Evolutionary conservation across 2,888 invertebrate genomes (phyloP).

Genomic region (Sycophila texana): DNA sequence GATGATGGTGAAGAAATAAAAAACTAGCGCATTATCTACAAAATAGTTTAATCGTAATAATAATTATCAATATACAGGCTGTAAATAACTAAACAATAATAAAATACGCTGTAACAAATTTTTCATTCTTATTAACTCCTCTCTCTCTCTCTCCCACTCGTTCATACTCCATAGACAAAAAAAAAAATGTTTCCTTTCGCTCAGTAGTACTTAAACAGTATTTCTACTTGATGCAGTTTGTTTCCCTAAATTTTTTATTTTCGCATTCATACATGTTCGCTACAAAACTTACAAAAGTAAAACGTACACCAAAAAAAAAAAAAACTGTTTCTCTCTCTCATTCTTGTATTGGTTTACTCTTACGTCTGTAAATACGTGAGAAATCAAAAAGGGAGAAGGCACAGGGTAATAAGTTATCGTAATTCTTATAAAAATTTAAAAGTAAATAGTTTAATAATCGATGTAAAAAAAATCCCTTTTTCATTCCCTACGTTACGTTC

Average conservation of each 20-base stretch:
- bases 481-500: slow-evolving; percentile 40
- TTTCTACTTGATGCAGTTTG: slow-evolving; percentile 48
- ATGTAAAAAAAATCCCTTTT: slow-evolving; percentile 38
- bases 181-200: slow-evolving; percentile 37
- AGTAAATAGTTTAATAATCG: slow-evolving; percentile 14
- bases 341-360: slow-evolving; percentile 47
- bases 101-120: slow-evolving; percentile 74
- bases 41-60: slow-evolving; percentile 75
- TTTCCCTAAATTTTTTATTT: slow-evolving; percentile 19
- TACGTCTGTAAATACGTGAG: slow-evolving; percentile 47
- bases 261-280: slow-evolving; percentile 17
- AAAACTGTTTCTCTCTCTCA: slow-evolving; percentile 40
- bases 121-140: slow-evolving; percentile 60
- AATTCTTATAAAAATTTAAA: neutral
- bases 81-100: slow-evolving; percentile 76
- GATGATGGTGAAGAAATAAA: slow-evolving; percentile 57
- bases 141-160: slow-evolving; percentile 40
- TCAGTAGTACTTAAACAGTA: slow-evolving; percentile 49
- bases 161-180: slow-evolving; percentile 24
- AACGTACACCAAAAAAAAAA: slow-evolving; percentile 24
- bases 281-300: slow-evolving; percentile 41
- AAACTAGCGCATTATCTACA: slow-evolving; percentile 72
- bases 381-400: slow-evolving; percentile 67
- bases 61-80: slow-evolving; percentile 74
- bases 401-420: slow-evolving; percentile 63